A percentile compares a stretch with the other conserved stretches of the same genome.
Conservation (phyloP, 2,888 invertebrate species). For the Lydus trimaculatus region DNA sequence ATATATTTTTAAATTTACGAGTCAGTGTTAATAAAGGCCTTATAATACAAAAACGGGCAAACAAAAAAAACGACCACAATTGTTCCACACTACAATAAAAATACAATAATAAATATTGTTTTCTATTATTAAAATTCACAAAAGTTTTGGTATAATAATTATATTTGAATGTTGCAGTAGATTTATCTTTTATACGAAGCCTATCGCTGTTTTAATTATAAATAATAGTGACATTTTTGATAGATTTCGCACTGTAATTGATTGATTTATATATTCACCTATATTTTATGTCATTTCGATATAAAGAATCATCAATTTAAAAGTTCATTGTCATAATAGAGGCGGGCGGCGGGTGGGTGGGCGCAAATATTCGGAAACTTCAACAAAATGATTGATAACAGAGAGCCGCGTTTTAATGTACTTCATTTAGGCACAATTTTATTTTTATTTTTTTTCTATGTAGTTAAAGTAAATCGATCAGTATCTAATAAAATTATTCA, state of each 20-base stretch:
- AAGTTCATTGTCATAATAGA: conserved; percentile 38
- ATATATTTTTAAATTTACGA: conserved; percentile 10
- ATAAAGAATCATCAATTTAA: conserved; percentile 42
- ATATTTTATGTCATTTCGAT: conserved; percentile 31
- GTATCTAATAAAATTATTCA: neutral
- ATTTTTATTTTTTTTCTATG: neutral
- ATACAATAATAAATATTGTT: neutral
- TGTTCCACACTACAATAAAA: neutral
- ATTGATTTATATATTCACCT: conserved; percentile 34
- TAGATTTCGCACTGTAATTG: conserved; percentile 34
- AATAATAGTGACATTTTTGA: conserved; percentile 33
- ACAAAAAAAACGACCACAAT: neutral
- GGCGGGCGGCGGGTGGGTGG: neutral
- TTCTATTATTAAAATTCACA: conserved; percentile 8
- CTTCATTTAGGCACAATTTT: neutral
- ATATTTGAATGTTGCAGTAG: conserved; percentile 15
- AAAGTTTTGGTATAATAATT: conserved; percentile 8
- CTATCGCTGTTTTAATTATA: conserved; percentile 35
- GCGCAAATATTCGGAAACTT: conserved; percentile 20
- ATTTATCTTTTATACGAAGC: conserved; percentile 21
- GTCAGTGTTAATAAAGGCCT: conserved; percentile 11
- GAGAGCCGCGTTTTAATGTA: neutral
- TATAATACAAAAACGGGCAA: too few species aligned
- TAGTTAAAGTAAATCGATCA: neutral
- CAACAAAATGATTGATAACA: conserved; percentile 39